Base-by-base conservation (phyloP, 2,113 vertebrate genomes). In the Sinosuthora webbiana region DNA sequence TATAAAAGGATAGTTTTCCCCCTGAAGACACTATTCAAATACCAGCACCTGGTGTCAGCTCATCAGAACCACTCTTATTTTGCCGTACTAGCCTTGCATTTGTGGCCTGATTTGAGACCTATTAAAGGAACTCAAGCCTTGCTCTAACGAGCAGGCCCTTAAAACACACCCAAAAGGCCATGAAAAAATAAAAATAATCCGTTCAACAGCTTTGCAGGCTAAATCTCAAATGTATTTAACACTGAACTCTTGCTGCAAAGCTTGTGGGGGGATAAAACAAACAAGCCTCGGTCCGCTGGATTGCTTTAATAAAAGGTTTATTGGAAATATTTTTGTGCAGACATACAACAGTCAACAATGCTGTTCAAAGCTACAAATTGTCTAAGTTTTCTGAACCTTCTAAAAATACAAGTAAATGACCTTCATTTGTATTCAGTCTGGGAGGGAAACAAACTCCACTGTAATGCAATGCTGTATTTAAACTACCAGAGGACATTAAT, bases 241-340 rank as follows among this genome's bases (percentile, higher is more conserved):
- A 65, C 7, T 41, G 71, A 94, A 92, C 65, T 73, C 50, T 39
- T 45, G 39, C 59, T 70, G 59, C 82, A 86, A 52, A 83, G 55
- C 73, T 57, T 60, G 33, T 33, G 27, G 31, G 45, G 62, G 55
- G 15, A 67, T 45, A 90, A 91, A 91, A 74, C 78, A 95, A 95
- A 93, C 86, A 94, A 93, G 60, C 31, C 60, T 76, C 1, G 0
- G 74, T 74, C 79, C 6, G 0, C 7, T 90, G 70, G 63, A 60
- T 75, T 95, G 85, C 93, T 96, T 97, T 97, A 96, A 95, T 93
- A 97, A 98, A 98, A 97, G 95, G 81, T 97, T 98, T 98, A 98
- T 98, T 98, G 95, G 97, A 98, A 97, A 97, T 95, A 96, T 81
- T 97, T 96, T 81, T 97, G 91, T 81, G 89, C 93, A 97, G 97